These are phyloP conservation scores for Microtus montanus DNA, from an alignment of 2,113 vertebrate species.

Conservation along the genomic window DNA sequence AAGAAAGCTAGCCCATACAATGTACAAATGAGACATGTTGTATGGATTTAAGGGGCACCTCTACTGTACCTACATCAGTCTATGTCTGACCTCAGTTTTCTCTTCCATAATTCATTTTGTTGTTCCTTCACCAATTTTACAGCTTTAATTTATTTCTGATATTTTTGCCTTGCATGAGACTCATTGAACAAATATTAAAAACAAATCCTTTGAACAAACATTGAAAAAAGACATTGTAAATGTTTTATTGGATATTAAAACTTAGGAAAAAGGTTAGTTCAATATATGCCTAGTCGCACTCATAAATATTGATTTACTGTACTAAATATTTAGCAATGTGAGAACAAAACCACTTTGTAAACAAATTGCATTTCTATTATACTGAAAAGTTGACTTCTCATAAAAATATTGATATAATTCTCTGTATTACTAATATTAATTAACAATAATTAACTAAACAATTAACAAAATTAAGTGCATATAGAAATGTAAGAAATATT, in stretches of 20 bases:
- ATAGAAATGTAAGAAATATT: background rate
- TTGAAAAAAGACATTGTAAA: background rate
- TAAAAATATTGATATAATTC: background rate
- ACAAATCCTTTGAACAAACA: background rate
- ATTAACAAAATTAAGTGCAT: background rate
- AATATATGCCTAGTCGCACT: background rate
- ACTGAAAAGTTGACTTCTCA: background rate
- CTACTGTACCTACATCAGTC: background rate
- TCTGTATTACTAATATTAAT: background rate
- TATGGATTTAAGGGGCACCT: background rate
- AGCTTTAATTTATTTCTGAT: background rate
- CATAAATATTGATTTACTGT: background rate
- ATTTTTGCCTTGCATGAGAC: background rate
- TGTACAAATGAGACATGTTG: background rate
- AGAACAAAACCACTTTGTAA: background rate
- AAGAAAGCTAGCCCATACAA: background rate
- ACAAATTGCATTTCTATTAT: background rate
- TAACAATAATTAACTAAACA: background rate
- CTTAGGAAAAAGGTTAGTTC: background rate
- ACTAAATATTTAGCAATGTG: background rate
- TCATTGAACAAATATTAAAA: background rate
- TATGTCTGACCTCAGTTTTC: background rate
- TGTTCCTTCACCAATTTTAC: background rate
- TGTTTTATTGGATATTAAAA: slow-evolving; percentile 23
- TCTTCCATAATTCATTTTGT: background rate